phyloP scores from a whole-genome alignment of 2,888 invertebrate species.

The Eupithecia subfuscata region DNA sequence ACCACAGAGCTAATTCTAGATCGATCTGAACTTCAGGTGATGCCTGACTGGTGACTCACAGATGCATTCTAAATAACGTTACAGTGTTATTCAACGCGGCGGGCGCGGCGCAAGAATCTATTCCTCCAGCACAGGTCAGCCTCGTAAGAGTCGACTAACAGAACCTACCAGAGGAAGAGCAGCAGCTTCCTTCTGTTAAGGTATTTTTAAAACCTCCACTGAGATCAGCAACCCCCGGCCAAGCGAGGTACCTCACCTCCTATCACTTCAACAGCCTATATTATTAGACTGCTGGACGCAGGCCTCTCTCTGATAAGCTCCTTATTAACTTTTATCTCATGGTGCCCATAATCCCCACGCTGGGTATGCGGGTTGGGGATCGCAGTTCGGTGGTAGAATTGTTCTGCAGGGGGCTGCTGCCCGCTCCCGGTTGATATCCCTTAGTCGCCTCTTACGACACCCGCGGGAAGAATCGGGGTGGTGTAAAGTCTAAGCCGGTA shows the following conservation, averaged over 20 bases:
- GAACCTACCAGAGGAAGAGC: neutral
- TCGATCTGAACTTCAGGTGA: constrained; percentile 37
- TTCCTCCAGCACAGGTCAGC: neutral
- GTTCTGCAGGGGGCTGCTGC: too few species aligned
- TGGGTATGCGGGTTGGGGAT: too few species aligned
- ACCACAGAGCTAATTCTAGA: constrained; percentile 25
- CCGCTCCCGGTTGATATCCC: too few species aligned
- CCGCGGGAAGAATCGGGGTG: too few species aligned
- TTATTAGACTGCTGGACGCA: too few species aligned
- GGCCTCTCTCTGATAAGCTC: too few species aligned
- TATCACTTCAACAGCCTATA: too few species aligned
- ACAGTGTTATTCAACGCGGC: neutral
- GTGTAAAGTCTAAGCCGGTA: too few species aligned
- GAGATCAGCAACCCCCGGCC: neutral
- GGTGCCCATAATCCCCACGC: too few species aligned
- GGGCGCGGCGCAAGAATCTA: neutral
- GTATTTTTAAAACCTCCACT: neutral
- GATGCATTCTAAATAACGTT: constrained; percentile 35
- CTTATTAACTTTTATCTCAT: too few species aligned
- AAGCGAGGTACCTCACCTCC: neutral
- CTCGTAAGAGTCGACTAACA: neutral
- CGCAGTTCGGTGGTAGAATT: too few species aligned
- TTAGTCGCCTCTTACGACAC: too few species aligned
- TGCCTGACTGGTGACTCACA: constrained; percentile 44
- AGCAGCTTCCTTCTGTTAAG: neutral